Conservation (phyloP, 2,888 invertebrate species). For the Fragum fragum region DNA sequence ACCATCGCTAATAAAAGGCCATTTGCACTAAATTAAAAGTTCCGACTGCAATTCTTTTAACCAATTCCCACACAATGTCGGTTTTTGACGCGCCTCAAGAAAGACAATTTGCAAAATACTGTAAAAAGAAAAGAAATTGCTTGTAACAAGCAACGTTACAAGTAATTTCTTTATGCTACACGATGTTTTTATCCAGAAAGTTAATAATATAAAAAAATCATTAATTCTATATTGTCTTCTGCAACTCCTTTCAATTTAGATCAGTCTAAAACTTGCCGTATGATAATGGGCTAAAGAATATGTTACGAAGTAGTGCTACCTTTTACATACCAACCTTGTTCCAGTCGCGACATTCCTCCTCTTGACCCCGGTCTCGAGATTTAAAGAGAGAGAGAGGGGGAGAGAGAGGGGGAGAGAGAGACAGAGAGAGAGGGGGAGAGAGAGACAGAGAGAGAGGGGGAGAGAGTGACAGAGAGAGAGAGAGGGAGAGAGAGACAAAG, state of each 20-base stretch:
- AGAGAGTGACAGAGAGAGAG: too few species aligned
- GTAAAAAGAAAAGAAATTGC: constrained; percentile 16
- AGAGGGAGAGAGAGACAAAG: too few species aligned
- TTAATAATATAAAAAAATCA: background rate
- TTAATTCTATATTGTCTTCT: background rate
- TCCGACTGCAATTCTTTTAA: background rate
- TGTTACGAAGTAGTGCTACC: too few species aligned
- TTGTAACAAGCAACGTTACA: constrained; percentile 12
- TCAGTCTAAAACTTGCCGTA: background rate
- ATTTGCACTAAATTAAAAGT: too few species aligned
- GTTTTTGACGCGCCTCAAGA: background rate
- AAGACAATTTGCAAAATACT: background rate
- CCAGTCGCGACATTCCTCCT: too few species aligned
- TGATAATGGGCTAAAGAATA: background rate
- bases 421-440: background rate
- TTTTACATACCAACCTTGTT: too few species aligned
- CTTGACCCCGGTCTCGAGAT: too few species aligned
- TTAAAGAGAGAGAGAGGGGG: background rate
- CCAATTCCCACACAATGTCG: background rate
- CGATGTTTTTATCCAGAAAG: background rate
- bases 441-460: background rate
- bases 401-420: background rate
- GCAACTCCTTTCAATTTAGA: background rate
- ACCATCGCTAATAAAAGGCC: too few species aligned
- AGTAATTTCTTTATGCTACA: background rate